Percentiles rank a stretch among this genome's conserved stretches.
Evolutionary conservation across 2,797 vertebrate species (phyloP).

Genomic region (Delichon dasypus): DNA sequence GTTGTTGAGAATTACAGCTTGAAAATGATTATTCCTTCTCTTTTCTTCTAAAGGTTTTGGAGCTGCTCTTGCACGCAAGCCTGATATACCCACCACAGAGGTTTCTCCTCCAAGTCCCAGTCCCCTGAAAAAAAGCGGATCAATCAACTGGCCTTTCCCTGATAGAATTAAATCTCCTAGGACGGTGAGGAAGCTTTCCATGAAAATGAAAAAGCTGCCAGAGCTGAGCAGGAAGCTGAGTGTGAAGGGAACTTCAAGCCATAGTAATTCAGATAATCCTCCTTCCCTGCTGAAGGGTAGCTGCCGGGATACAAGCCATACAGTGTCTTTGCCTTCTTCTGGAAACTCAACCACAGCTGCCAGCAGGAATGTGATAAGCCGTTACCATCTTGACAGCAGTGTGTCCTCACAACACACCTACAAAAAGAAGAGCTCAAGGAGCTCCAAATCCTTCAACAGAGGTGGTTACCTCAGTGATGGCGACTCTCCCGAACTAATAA

Average conservation of each 20-base stretch:
- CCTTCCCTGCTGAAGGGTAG: conserved; percentile 73
- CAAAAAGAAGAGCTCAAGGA: conserved; percentile 84
- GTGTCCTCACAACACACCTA: conserved; percentile 88
- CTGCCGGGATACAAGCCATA: conserved; percentile 67
- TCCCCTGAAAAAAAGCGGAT: conserved; percentile 89
- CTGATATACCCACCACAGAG: conserved; percentile 76
- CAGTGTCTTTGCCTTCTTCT: conserved; percentile 74
- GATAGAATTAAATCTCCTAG: conserved; percentile 98
- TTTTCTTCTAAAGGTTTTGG: conserved; percentile 66
- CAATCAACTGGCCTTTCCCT: conserved; percentile 96
- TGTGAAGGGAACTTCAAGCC: conserved; percentile 85
- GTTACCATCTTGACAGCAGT: conserved; percentile 96
- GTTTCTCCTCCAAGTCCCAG: conserved; percentile 90
- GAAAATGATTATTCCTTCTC: neutral
- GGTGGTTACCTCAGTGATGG: conserved; percentile 97
- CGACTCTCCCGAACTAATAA: conserved; percentile 92
- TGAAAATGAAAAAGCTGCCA: conserved; percentile 98
- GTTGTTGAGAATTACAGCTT: neutral
- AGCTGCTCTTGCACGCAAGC: conserved; percentile 69
- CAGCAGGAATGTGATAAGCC: conserved; percentile 94
- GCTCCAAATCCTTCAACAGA: conserved; percentile 90
- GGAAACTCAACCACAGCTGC: conserved; percentile 76
- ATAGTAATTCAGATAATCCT: conserved; percentile 73
- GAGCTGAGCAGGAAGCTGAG: conserved; percentile 95
- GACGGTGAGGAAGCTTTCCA: conserved; percentile 96